phyloP scores from a whole-genome alignment of 1,140 invertebrate species.

The Homalodisca vitripennis region DNA sequence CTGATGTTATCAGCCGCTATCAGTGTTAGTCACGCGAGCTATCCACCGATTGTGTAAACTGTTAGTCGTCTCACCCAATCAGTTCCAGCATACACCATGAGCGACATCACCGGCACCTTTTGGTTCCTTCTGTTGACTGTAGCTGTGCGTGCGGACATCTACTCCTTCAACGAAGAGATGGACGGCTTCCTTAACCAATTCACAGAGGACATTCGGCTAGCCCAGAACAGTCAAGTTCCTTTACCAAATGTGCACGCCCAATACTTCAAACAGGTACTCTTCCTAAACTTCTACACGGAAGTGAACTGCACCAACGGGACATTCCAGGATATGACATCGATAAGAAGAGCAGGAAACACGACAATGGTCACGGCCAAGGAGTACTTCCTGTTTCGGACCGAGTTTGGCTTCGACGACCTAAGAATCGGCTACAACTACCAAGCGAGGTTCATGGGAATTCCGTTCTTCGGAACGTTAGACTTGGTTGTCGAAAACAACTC shows the following conservation, averaged over 20 bases:
- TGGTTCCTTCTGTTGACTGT: background rate
- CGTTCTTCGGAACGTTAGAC: background rate
- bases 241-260: background rate
- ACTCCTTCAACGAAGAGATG: background rate
- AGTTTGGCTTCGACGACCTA: background rate
- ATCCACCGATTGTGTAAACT: too few species aligned
- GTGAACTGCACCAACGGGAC: background rate
- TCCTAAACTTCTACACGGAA: background rate
- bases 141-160: background rate
- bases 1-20: too few species aligned
- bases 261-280: background rate
- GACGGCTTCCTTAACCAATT: slow-evolving; percentile 3
- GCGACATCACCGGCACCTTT: background rate
- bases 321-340: background rate
- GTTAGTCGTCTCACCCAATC: too few species aligned
- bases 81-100: background rate
- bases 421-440: background rate
- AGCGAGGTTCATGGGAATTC: background rate
- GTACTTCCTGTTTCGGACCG: background rate
- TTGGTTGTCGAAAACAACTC: background rate
- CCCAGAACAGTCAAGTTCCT: background rate
- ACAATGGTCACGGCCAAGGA: background rate
- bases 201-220: background rate
- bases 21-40: too few species aligned
- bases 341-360: background rate